Percentiles rank a stretch among this genome's conserved stretches.
Evolutionary conservation across 2,888 invertebrate species (phyloP).

Genomic region (Agrochola lychnidis): DNA sequence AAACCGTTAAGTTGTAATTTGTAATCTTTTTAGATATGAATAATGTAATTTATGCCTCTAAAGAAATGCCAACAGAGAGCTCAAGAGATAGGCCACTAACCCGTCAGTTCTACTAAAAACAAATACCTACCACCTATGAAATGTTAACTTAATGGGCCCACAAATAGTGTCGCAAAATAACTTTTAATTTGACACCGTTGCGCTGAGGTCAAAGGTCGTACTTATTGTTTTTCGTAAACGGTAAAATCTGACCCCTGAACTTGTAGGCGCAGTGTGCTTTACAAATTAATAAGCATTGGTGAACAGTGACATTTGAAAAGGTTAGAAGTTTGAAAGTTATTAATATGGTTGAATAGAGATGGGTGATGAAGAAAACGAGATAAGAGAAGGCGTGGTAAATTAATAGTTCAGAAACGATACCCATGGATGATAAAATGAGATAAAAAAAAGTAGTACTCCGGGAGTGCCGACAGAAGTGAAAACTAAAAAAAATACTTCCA

Average conservation of each 20-base stretch:
- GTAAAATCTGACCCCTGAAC: constrained; percentile 40
- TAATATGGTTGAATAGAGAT: neutral
- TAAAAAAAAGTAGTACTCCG: too few species aligned
- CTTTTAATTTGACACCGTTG: constrained; percentile 17
- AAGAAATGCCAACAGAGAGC: neutral
- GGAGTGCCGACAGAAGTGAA: too few species aligned
- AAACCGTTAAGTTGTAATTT: too few species aligned
- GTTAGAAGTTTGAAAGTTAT: constrained; percentile 11
- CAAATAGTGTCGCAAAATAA: constrained; percentile 7
- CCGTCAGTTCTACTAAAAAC: neutral
- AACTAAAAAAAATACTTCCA: too few species aligned
- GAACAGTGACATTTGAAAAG: constrained; percentile 11
- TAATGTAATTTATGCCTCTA: neutral
- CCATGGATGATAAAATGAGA: neutral
- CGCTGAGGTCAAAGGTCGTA: constrained; percentile 6
- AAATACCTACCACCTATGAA: neutral
- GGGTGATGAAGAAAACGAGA: neutral
- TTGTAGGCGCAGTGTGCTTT: constrained; percentile 4
- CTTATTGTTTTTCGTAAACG: constrained; percentile 12
- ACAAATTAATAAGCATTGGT: constrained; percentile 26
- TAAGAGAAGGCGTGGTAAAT: neutral
- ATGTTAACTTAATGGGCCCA: constrained; percentile 11
- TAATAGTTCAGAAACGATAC: too few species aligned
- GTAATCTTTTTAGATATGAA: neutral
- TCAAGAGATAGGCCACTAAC: neutral